phyloP scores from a whole-genome alignment of 2,888 invertebrate genomes.

The Leucoma salicis region DNA sequence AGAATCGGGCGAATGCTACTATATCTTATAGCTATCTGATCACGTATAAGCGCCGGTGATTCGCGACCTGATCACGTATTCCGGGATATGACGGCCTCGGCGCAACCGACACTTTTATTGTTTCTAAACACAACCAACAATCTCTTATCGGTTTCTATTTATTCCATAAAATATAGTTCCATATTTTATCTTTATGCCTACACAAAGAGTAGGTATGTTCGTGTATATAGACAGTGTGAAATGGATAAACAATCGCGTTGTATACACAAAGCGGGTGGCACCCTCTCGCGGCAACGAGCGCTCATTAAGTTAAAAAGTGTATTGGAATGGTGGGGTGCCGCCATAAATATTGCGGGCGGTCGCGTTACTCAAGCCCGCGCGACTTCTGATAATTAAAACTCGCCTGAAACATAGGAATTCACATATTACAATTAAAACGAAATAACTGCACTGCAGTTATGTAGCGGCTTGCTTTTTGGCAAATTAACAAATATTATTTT shows the following conservation, averaged over 20 bases:
- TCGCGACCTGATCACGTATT: conserved; percentile 67
- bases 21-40: conserved; percentile 44
- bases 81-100: conserved; percentile 62
- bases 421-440: conserved; percentile 81
- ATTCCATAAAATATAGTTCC: conserved; percentile 19
- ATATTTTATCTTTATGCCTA: conserved; percentile 19
- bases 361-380: conserved; percentile 79
- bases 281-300: conserved; percentile 55
- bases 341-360: conserved; percentile 82
- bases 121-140: conserved; percentile 40
- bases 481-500: conserved; percentile 51
- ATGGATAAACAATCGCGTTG: conserved; percentile 37
- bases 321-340: conserved; percentile 73
- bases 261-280: conserved; percentile 42
- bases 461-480: conserved; percentile 58
- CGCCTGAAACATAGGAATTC: conserved; percentile 77
- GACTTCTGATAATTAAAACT: conserved; percentile 82
- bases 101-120: conserved; percentile 57
- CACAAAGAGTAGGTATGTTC: conserved; percentile 14
- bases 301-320: conserved; percentile 82
- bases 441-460: conserved; percentile 65
- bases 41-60: conserved; percentile 47
- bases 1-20: conserved; percentile 53
- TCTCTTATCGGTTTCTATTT: conserved; percentile 28
- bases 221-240: conserved; percentile 26